A percentile compares a stretch with the other conserved stretches of the same genome.
These are phyloP conservation scores for Actinia equina DNA, from an alignment of 64 coral and sea anemone genomes.

Conservation along the genomic window DNA sequence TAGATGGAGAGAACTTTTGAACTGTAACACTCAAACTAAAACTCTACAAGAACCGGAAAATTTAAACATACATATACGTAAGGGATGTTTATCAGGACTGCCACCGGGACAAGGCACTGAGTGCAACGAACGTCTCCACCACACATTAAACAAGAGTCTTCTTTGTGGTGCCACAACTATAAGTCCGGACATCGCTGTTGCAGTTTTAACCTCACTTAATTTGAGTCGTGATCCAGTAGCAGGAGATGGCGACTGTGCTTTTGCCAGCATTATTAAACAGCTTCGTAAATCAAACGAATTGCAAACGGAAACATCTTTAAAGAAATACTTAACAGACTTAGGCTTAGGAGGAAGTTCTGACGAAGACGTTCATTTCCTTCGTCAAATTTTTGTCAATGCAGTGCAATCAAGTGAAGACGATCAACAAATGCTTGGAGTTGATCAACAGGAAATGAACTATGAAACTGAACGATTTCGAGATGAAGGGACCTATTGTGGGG, in stretches of 20 bases:
- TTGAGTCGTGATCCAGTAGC: constrained; percentile 8
- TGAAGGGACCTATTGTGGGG: constrained; percentile 26
- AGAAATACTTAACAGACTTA: not conserved
- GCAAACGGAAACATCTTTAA: not conserved
- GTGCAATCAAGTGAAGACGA: constrained; percentile 34
- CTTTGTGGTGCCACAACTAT: constrained; percentile 50
- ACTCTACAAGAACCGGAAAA: not conserved
- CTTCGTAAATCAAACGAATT: not conserved
- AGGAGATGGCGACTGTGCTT: constrained; percentile 49
- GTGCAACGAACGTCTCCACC: constrained; percentile 55
- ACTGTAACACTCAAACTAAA: not conserved
- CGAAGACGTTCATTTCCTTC: constrained; percentile 8
- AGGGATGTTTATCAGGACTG: constrained; percentile 44
- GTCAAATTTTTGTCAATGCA: not conserved
- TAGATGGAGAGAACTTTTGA: constrained; percentile 9
- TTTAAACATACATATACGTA: constrained; percentile 20
- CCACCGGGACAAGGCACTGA: constrained; percentile 40
- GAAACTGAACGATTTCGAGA: constrained; percentile 42
- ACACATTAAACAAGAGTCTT: constrained; percentile 32
- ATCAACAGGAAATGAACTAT: not conserved
- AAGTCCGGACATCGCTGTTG: constrained; percentile 44
- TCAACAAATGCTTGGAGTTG: constrained; percentile 12
- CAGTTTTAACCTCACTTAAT: constrained; percentile 17
- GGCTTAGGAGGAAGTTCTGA: not conserved
- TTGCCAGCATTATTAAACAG: constrained; percentile 30